Evolutionary conservation across 2,888 invertebrate species (phyloP).

Genomic region (Acleris cristana): DNA sequence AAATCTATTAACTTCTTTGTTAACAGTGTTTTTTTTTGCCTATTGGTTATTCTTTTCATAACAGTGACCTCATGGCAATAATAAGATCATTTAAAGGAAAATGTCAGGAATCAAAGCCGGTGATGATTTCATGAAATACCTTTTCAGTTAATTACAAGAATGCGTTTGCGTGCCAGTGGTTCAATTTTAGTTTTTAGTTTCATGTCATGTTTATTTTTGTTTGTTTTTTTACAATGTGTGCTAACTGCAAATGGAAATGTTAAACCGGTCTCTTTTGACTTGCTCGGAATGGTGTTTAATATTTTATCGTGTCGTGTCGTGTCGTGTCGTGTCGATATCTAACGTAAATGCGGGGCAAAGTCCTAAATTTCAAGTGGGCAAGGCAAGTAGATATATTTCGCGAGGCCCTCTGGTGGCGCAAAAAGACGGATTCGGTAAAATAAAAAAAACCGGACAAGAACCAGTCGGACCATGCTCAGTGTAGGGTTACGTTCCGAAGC

Average conservation of each 20-base stretch:
- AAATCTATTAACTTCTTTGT: neutral
- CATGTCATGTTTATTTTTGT: conserved; percentile 1
- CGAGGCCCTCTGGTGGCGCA: too few relatives aligned
- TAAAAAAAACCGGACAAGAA: too few relatives aligned
- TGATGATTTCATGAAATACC: conserved; percentile 21
- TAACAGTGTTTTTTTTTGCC: neutral
- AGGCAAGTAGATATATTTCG: too few relatives aligned
- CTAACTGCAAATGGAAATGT: neutral
- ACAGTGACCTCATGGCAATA: neutral
- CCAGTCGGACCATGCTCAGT: too few relatives aligned
- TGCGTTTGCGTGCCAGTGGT: neutral
- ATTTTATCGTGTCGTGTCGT: too few relatives aligned
- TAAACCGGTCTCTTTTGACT: neutral
- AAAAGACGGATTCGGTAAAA: too few relatives aligned
- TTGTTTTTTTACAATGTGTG: neutral
- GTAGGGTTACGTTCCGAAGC: too few relatives aligned
- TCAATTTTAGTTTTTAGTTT: conserved; percentile 2
- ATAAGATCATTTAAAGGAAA: conserved; percentile 1
- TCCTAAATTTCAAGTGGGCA: too few relatives aligned
- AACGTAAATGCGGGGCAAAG: too few relatives aligned
- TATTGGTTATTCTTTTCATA: neutral
- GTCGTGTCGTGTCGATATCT: too few relatives aligned
- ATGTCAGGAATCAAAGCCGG: conserved; percentile 9
- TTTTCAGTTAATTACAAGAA: conserved; percentile 4
- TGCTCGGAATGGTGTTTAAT: too few relatives aligned